Base-by-base conservation (phyloP, 1,140 invertebrate genomes). In the Conus ventricosus region DNA sequence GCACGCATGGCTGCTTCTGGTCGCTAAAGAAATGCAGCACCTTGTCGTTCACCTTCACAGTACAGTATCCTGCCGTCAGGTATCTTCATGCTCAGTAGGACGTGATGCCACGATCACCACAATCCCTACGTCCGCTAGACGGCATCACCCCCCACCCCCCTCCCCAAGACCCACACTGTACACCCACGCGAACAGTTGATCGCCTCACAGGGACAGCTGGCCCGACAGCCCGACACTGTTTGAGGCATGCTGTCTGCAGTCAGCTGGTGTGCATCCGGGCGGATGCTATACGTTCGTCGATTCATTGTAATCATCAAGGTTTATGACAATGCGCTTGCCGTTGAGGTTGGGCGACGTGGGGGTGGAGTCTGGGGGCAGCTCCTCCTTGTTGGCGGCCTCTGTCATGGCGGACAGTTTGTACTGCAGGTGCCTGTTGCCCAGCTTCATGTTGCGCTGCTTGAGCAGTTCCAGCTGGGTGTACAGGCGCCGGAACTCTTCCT, bases 401-500 rank as follows among this genome's bases (percentile, higher is more conserved):
- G 94, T 94, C 97, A 98, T 98, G 1, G 97, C 97, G 4, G 96
- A 96, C 75, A 98, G 97, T 92, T 97, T 97, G 76, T 96, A 96
- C n/a, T 97, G 96, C 81, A 98, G 93, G 53, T 87, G 85, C 25
- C 82, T 5, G 95, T 97, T 97, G 80, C 97, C 96, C 91, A 96
- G 94, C 92, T 97, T 96, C 95, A 97, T 96, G 93, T 98, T 98
- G 88, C 97, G 96, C 91, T 98, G 97, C 91, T 97, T 97, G 11
- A 98, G 95, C 67, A 97, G 94, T 92, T 98, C 97, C 25, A 98
- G 95, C 92, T 98, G 97, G 5, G 96, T 97, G 93, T 97, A 97
- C 15, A 98, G 95, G 84, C 97, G 96, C 90, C 96, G 96, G 93
- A 98, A 98, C 95, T 98, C 97, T 92, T 98, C 97, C 97, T 98